Evolutionary conservation across 2,797 vertebrate genomes (phyloP).

Genomic region (Botia almorhae): DNA sequence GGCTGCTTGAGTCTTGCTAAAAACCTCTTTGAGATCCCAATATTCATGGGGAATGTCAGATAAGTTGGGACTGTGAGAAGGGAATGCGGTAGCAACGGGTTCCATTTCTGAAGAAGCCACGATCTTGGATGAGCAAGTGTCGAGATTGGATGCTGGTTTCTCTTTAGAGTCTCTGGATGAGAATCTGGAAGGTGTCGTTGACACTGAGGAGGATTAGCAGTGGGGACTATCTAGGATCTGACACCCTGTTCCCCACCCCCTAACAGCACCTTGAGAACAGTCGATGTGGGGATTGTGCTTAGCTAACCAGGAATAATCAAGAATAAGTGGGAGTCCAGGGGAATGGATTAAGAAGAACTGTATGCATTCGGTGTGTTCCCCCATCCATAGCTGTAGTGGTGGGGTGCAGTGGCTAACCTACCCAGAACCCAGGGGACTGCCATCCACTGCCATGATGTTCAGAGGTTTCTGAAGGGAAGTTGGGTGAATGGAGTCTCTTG

Average conservation of each 20-base stretch:
- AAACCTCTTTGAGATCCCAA: not conserved
- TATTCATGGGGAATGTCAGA: not conserved
- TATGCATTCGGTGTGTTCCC: not conserved
- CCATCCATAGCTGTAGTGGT: not conserved
- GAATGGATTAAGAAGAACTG: not conserved
- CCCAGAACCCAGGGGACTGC: not conserved
- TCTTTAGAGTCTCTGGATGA: not conserved
- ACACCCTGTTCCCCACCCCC: not conserved
- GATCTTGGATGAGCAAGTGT: not conserved
- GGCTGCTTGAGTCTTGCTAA: not conserved
- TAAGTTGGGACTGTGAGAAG: not conserved
- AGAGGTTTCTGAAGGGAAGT: not conserved
- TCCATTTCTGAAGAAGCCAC: not conserved
- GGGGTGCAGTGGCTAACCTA: not conserved
- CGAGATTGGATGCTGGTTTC: no score
- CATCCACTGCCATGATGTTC: not conserved
- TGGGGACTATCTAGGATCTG: no score
- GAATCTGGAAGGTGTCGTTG: not conserved
- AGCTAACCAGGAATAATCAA: not conserved
- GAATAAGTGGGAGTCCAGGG: not conserved
- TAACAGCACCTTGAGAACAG: not conserved
- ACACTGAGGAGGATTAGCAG: not conserved
- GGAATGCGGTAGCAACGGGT: not conserved
- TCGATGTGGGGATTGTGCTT: not conserved
- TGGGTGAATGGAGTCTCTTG: not conserved